These are phyloP conservation scores for Epinotia ramella DNA, from an alignment of 2,888 invertebrate species.

Conservation along the genomic window DNA sequence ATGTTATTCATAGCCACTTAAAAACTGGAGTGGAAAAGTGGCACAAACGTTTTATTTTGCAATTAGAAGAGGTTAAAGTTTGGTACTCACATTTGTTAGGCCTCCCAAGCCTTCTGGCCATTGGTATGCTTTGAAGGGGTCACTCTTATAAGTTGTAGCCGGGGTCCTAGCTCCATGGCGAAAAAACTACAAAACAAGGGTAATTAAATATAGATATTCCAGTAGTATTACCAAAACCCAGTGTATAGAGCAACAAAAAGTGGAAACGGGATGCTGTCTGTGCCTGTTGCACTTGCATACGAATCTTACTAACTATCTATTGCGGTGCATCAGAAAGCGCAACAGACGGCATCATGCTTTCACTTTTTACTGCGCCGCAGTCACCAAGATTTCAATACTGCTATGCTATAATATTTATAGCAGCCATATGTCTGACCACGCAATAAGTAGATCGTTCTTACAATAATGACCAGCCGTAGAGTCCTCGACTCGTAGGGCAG, in stretches of 20 bases:
- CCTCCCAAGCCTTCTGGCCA: constrained; percentile 95
- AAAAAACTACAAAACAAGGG: constrained; percentile 86
- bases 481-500: constrained; percentile 80
- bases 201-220: background rate
- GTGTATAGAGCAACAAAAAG: too few species aligned
- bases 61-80: background rate
- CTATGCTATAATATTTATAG: background rate
- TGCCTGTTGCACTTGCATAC: too few species aligned
- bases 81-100: constrained; percentile 89
- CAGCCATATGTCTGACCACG: background rate
- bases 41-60: too few species aligned
- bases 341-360: too few species aligned
- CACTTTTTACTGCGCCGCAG: background rate
- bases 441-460: constrained; percentile 59
- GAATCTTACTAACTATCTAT: too few species aligned
- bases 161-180: constrained; percentile 95
- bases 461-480: constrained; percentile 73
- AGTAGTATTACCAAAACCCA: background rate
- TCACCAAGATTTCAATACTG: background rate
- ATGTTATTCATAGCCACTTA: too few species aligned
- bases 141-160: constrained; percentile 90
- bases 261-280: too few species aligned
- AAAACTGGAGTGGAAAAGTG: too few species aligned
- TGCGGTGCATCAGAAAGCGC: too few species aligned
- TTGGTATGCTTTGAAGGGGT: constrained; percentile 89